These are phyloP conservation scores for Drosophila bunnanda DNA, from an alignment of 2,888 invertebrate genomes.

Conservation along the genomic window DNA sequence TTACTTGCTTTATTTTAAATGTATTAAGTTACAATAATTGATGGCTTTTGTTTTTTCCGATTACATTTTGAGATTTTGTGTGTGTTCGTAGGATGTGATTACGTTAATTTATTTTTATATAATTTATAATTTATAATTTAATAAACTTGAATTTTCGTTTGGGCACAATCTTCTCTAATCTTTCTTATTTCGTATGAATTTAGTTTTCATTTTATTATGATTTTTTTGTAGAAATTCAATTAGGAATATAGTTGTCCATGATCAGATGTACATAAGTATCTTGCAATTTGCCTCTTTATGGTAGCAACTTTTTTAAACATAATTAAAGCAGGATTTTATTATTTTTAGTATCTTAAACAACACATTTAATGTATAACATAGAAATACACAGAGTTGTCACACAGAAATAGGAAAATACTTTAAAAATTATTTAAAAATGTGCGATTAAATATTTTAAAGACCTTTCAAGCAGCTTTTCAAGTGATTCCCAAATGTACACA, in stretches of 20 bases:
- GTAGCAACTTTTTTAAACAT: background rate
- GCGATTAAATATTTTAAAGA: background rate
- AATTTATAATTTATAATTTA: too few species aligned
- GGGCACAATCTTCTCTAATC: background rate
- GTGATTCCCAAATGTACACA: background rate
- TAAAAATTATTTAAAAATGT: background rate
- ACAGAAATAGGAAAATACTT: background rate
- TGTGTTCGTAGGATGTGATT: background rate
- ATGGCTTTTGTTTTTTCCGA: slow-evolving; percentile 1
- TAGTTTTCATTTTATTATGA: background rate
- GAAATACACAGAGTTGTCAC: background rate
- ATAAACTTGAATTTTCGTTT: slow-evolving; percentile 7
- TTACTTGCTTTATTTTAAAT: slow-evolving; percentile 5
- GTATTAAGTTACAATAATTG: slow-evolving; percentile 8
- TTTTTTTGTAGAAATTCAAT: background rate
- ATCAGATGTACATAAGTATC: background rate
- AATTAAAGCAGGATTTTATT: background rate
- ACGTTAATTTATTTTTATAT: background rate
- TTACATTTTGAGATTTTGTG: background rate
- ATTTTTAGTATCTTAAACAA: background rate
- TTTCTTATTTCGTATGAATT: background rate
- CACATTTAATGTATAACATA: background rate
- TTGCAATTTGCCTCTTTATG: background rate
- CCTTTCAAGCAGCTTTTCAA: too few species aligned
- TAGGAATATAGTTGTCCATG: background rate